phyloP scores from a whole-genome alignment of 2,888 invertebrate species.

The Ptychoptera contaminata region DNA sequence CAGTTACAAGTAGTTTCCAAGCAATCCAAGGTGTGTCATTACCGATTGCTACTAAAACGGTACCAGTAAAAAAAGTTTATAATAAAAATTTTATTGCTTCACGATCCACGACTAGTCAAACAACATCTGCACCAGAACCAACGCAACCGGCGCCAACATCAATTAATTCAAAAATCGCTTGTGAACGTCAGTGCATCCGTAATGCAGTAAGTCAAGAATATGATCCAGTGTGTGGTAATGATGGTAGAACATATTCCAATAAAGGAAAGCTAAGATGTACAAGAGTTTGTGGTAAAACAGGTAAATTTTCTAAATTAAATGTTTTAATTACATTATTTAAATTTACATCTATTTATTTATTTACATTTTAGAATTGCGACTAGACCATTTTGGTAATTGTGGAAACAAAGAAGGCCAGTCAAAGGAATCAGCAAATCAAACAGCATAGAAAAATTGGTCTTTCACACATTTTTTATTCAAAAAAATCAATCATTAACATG shows the following conservation, averaged over 20 bases:
- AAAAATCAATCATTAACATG: too few species aligned
- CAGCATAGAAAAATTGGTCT: too few species aligned
- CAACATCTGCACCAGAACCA: background rate
- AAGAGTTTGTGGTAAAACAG: background rate
- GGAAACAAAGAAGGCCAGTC: too few species aligned
- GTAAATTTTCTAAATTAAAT: background rate
- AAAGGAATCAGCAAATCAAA: too few species aligned
- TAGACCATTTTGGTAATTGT: too few species aligned
- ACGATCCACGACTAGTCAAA: background rate
- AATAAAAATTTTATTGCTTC: background rate
- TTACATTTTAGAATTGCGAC: background rate
- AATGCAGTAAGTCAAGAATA: conserved; percentile 2
- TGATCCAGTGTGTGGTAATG: conserved; percentile 1
- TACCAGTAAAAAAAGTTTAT: too few species aligned
- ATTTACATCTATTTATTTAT: background rate
- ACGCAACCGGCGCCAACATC: background rate
- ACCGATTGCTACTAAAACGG: too few species aligned
- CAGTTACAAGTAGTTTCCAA: too few species aligned
- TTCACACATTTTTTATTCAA: too few species aligned
- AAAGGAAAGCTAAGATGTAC: conserved; percentile 1
- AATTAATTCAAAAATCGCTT: background rate
- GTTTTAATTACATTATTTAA: background rate
- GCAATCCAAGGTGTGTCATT: too few species aligned
- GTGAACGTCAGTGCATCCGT: conserved; percentile 2
- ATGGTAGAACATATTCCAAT: conserved; percentile 1